Evolutionary conservation across 2,113 vertebrate genomes (phyloP).

Genomic region (Saimiri boliviensis): DNA sequence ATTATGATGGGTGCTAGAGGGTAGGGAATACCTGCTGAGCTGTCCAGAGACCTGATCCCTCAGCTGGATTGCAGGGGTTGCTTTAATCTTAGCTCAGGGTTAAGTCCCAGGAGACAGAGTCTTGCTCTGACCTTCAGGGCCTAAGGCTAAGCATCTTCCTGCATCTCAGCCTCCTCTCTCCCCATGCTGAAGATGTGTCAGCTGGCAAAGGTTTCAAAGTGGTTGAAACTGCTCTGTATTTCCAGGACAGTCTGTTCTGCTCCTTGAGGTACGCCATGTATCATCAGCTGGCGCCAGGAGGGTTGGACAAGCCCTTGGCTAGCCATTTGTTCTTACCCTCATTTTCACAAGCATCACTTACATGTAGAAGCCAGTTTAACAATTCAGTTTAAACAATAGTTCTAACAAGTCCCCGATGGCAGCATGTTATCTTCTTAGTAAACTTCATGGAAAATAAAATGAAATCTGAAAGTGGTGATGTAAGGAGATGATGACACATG

Average conservation of each 20-base stretch:
- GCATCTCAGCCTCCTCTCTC: not conserved
- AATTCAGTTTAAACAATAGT: not conserved
- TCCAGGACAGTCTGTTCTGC: not conserved
- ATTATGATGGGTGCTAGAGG: not conserved
- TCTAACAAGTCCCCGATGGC: not conserved
- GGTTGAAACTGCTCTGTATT: not conserved
- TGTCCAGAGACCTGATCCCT: conserved; percentile 8
- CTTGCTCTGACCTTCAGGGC: not conserved
- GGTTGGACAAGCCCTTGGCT: not conserved
- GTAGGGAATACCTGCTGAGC: not conserved
- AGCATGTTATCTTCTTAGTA: not conserved
- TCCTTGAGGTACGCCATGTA: not conserved
- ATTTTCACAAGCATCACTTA: not conserved
- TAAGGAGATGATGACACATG: not conserved
- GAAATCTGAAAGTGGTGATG: not conserved
- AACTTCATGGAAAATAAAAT: not conserved
- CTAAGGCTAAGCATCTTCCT: not conserved
- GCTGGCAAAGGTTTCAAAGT: not conserved
- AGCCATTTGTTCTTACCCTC: not conserved
- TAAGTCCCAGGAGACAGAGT: not conserved
- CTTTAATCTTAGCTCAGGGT: not conserved
- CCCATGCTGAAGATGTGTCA: not conserved
- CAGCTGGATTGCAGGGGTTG: not conserved
- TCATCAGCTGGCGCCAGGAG: not conserved
- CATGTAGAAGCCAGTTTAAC: not conserved